phyloP scores from a whole-genome alignment of 2,113 vertebrate genomes.

The Dipodomys merriami region DNA sequence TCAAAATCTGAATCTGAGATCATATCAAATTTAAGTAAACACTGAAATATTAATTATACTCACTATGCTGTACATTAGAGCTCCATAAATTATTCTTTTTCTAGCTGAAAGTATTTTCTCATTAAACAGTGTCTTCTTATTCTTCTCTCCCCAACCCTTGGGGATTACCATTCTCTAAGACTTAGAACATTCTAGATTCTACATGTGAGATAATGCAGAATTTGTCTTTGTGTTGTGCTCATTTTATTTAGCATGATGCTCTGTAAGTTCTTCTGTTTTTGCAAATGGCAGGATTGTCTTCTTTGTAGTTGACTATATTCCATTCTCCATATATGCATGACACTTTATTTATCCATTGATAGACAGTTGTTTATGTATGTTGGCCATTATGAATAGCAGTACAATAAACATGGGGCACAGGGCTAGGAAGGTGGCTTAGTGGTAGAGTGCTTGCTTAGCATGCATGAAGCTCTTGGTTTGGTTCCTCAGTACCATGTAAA shows the following conservation, averaged over 20 bases:
- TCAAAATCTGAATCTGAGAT: not conserved
- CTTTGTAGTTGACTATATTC: slow-evolving; percentile 1
- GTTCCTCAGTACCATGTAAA: too few relatives aligned
- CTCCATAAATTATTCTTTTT: not conserved
- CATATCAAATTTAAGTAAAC: not conserved
- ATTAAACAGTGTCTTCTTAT: not conserved
- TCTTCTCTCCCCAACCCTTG: not conserved
- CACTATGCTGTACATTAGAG: not conserved
- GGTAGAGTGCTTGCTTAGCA: too few relatives aligned
- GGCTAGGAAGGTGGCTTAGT: too few relatives aligned
- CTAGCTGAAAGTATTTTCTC: not conserved
- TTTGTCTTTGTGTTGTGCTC: not conserved
- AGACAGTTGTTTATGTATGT: not conserved
- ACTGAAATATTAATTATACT: not conserved
- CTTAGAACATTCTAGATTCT: not conserved
- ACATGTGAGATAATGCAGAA: not conserved
- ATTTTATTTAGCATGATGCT: not conserved
- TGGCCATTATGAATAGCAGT: not conserved
- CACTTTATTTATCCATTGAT: not conserved
- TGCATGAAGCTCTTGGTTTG: too few relatives aligned
- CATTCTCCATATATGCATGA: not conserved
- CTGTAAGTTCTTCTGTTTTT: not conserved
- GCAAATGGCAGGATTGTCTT: not conserved
- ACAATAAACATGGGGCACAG: not conserved
- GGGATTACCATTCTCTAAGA: not conserved